Evolutionary conservation across 2,888 invertebrate species (phyloP).

Genomic region (Piscicola geometra): DNA sequence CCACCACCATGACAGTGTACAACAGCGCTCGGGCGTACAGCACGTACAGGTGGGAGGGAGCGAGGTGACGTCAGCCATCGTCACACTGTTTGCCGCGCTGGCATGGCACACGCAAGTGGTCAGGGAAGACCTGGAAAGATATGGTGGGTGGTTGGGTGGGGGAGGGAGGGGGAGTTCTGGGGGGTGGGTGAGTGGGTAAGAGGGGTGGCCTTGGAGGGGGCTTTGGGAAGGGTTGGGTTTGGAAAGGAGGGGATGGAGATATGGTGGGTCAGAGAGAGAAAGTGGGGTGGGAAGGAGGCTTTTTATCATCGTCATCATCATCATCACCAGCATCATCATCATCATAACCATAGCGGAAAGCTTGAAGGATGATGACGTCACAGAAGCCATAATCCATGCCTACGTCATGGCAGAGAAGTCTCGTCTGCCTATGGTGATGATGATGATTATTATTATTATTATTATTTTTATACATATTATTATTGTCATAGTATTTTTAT

Average conservation of each 20-base stretch:
- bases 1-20: neutral
- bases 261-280: too few species aligned
- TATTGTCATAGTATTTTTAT: too few species aligned
- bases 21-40: neutral
- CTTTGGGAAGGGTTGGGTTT: neutral
- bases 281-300: neutral
- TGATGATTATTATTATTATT: too few species aligned
- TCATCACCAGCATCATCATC: neutral
- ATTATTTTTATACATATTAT: too few species aligned
- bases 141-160: slow-evolving; percentile 42
- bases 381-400: slow-evolving; percentile 20
- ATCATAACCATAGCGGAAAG: neutral
- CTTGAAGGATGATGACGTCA: neutral
- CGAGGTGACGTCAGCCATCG: slow-evolving; percentile 44
- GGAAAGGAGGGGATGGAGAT: neutral
- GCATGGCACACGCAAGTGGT: slow-evolving; percentile 55
- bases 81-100: slow-evolving; percentile 51
- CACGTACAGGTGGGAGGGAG: slow-evolving; percentile 11
- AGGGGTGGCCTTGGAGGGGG: neutral
- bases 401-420: slow-evolving; percentile 19
- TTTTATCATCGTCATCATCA: neutral
- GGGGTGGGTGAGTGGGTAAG: neutral
- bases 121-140: slow-evolving; percentile 52
- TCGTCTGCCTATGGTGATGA: slow-evolving; percentile 17
- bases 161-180: neutral